phyloP scores from a whole-genome alignment of 2,888 invertebrate genomes.

The Arge pagana region DNA sequence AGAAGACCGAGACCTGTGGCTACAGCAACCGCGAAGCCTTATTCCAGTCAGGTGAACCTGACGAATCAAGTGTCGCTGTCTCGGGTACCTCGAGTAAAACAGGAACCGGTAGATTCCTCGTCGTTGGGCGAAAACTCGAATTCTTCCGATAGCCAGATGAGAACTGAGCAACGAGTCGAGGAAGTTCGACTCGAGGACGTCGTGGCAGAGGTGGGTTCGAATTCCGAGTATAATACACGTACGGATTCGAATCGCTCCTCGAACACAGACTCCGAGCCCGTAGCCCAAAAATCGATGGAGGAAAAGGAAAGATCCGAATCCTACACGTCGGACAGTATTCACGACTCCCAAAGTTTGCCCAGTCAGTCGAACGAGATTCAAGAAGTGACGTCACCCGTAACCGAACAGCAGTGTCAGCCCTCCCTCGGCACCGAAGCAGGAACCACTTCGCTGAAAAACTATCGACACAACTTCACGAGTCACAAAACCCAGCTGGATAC shows the following conservation, averaged over 20 bases:
- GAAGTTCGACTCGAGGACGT: constrained; percentile 54
- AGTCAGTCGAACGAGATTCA: constrained; percentile 28
- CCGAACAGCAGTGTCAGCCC: constrained; percentile 34
- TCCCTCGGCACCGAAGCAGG: constrained; percentile 33
- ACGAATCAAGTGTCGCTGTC: constrained; percentile 52
- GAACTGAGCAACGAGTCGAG: constrained; percentile 53
- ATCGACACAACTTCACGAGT: constrained; percentile 34
- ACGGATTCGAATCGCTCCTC: constrained; percentile 43
- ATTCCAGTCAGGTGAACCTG: constrained; percentile 48
- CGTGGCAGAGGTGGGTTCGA: constrained; percentile 52
- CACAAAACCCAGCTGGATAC: constrained; percentile 41
- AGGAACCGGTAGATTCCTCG: constrained; percentile 47
- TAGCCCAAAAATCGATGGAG: constrained; percentile 42
- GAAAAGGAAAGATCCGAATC: constrained; percentile 36
- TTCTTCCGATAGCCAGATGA: constrained; percentile 51
- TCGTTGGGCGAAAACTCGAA: constrained; percentile 55
- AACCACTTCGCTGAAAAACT: constrained; percentile 37
- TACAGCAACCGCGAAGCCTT: constrained; percentile 52
- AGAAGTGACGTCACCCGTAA: neutral
- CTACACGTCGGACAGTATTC: constrained; percentile 35
- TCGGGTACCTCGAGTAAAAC: constrained; percentile 47
- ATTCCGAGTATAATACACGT: constrained; percentile 46
- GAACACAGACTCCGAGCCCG: constrained; percentile 45
- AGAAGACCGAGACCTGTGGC: constrained; percentile 48
- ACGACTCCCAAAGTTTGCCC: constrained; percentile 35